Evolutionary conservation across 1,140 invertebrate genomes (phyloP).

Genomic region (Anastatus disparis): DNA sequence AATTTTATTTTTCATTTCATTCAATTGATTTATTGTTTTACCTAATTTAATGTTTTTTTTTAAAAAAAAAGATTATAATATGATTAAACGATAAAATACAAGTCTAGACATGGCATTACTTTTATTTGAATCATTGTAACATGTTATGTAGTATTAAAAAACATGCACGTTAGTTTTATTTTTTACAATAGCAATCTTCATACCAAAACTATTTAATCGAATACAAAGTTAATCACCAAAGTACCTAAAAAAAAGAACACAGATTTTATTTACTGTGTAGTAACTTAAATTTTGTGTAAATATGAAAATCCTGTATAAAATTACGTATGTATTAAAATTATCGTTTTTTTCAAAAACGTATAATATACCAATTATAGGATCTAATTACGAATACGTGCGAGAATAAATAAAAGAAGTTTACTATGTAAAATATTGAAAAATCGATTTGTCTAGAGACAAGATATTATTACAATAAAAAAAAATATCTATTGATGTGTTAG

Average conservation of each 20-base stretch:
- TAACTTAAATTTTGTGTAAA: slow-evolving; percentile 23
- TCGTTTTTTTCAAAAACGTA: not conserved
- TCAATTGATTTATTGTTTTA: too few species aligned
- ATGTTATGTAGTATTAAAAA: not conserved
- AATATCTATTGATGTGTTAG: slow-evolving; percentile 29
- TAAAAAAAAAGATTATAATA: too few species aligned
- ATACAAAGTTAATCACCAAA: slow-evolving; percentile 6
- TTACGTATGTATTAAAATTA: not conserved
- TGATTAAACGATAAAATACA: too few species aligned
- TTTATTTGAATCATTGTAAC: not conserved
- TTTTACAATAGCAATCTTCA: not conserved
- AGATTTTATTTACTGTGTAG: slow-evolving; percentile 20
- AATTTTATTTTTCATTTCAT: too few species aligned
- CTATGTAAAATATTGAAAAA: slow-evolving; percentile 1
- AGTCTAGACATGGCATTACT: too few species aligned
- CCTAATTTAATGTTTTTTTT: too few species aligned
- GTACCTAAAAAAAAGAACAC: slow-evolving; percentile 2
- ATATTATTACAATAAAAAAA: slow-evolving; percentile 24
- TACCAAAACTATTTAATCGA: not conserved
- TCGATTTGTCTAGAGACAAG: not conserved
- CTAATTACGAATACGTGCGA: not conserved
- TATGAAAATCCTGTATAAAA: slow-evolving; percentile 23
- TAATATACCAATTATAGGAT: not conserved
- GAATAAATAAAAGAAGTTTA: not conserved
- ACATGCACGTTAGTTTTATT: not conserved